Conservation (phyloP, 2,797 vertebrate genomes). For the Stomatorhinus walkeri region DNA sequence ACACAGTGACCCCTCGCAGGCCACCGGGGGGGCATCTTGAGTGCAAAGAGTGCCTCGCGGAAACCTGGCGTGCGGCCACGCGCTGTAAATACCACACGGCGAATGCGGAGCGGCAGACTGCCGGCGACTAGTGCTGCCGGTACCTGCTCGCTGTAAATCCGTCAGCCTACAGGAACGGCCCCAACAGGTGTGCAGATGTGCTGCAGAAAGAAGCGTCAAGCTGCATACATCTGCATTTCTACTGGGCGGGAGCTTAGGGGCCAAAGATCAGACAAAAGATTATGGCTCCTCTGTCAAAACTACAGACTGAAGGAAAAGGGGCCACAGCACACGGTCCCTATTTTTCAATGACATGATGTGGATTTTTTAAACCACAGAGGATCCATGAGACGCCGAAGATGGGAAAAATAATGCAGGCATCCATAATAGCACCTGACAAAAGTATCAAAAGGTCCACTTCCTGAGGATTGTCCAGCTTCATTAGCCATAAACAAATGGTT, state of each 20-base stretch:
- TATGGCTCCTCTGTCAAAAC: background rate
- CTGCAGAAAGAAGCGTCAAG: background rate
- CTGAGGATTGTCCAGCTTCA: conserved; percentile 47
- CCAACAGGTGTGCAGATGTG: conserved; percentile 30
- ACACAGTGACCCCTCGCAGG: conserved; percentile 53
- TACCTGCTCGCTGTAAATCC: conserved; percentile 35
- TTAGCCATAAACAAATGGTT: conserved; percentile 65
- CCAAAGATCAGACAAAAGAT: background rate
- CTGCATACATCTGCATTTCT: conserved; percentile 29
- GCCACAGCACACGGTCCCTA: background rate
- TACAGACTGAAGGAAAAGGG: background rate
- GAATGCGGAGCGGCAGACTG: conserved; percentile 46
- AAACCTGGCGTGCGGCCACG: conserved; percentile 58
- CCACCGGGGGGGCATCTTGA: conserved; percentile 49
- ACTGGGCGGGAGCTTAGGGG: conserved; percentile 32
- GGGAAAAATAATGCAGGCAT: conserved; percentile 26
- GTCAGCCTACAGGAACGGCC: conserved; percentile 8
- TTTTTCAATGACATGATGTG: background rate
- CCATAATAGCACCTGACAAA: conserved; percentile 39
- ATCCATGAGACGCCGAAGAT: background rate
- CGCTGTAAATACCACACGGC: conserved; percentile 54
- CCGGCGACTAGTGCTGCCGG: background rate
- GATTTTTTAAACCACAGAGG: background rate
- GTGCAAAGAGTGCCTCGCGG: conserved; percentile 55
- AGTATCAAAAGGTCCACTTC: conserved; percentile 39